These are phyloP conservation scores for Loxodonta africana DNA, from an alignment of 2,113 vertebrate species.

Conservation along the genomic window DNA sequence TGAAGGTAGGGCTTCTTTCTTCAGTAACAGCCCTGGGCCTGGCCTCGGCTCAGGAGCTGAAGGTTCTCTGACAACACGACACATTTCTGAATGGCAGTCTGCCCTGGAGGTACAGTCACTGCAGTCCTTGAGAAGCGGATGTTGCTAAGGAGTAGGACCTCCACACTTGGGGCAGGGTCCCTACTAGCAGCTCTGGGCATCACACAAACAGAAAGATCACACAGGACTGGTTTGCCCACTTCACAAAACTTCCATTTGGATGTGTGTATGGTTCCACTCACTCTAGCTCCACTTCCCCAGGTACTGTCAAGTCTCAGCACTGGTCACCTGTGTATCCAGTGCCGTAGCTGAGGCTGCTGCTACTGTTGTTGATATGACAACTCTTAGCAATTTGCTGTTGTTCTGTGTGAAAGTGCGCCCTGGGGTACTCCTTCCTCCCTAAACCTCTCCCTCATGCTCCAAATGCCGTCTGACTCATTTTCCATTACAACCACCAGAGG, in stretches of 20 bases:
- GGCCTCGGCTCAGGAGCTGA: background rate
- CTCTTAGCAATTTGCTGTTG: slow-evolving; percentile 31
- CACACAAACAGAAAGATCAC: background rate
- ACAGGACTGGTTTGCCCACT: background rate
- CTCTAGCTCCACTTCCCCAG: background rate
- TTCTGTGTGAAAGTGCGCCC: slow-evolving; percentile 59
- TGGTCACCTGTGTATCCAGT: background rate
- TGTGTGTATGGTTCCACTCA: background rate
- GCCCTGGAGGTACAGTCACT: background rate
- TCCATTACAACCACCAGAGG: slow-evolving; percentile 73
- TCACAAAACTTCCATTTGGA: background rate
- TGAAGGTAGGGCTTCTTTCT: background rate
- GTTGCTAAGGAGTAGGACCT: background rate
- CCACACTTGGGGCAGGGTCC: background rate
- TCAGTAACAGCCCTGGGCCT: background rate
- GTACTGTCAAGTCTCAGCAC: background rate
- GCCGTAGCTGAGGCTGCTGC: background rate
- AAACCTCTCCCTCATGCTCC: slow-evolving; percentile 68
- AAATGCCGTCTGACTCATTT: slow-evolving; percentile 75
- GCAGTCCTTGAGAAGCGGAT: background rate
- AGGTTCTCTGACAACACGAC: background rate
- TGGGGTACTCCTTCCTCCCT: slow-evolving; percentile 44
- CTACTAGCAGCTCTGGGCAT: background rate
- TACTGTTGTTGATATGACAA: slow-evolving; percentile 68
- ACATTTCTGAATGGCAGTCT: background rate